Base-by-base conservation (phyloP, 2,888 invertebrate genomes). In the Eristalinus sepulchralis region DNA sequence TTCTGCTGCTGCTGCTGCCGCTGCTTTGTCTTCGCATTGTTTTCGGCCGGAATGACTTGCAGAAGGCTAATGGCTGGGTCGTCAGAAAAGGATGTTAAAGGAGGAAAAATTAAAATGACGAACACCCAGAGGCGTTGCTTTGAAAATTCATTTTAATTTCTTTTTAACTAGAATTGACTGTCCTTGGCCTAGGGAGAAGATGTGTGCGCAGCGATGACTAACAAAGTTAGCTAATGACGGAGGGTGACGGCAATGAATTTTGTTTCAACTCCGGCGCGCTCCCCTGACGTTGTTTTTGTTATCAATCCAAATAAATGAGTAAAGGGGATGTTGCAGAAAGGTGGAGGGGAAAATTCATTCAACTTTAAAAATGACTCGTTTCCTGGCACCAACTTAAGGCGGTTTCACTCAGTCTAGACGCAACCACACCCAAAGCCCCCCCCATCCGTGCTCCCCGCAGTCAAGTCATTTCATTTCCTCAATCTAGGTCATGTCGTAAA, bases 111-210 rank as follows among this genome's bases (percentile, higher is more conserved):
- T 5, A 27, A 27, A 27, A 27, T 27, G 27, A 27, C 5, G 57
- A n/a, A 2, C 8, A 24, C 27, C 24, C n/a, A 5, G 3, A 24
- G 60, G 17, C 27, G 57, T 4, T 34, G 36, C 57, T 36, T 57
- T 68, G 57, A 24, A 10, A 1, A 34, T n/a, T 13, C 34, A n/a
- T 57, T 68, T 57, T 11, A 36, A 33, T 39, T 64, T 13, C 5
- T 60, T 71, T 20, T 59, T 60, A 10, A 13, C 2, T 13, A 5
- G 34, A 63, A 33, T 63, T n/a, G 17, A 17, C 5, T 47, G 72
- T 53, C 72, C 72, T 72, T 72, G 62, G 62, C 53, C 60, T 53
- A 63, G 53, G 72, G 3, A 27, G 27, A 27, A 27, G 27, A 27
- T 5, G 27, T 27, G 27, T 5, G 24, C 36, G 24, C 36, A 11